phyloP scores from a whole-genome alignment of 2,888 invertebrate species.

The Drosophila lacicola region DNA sequence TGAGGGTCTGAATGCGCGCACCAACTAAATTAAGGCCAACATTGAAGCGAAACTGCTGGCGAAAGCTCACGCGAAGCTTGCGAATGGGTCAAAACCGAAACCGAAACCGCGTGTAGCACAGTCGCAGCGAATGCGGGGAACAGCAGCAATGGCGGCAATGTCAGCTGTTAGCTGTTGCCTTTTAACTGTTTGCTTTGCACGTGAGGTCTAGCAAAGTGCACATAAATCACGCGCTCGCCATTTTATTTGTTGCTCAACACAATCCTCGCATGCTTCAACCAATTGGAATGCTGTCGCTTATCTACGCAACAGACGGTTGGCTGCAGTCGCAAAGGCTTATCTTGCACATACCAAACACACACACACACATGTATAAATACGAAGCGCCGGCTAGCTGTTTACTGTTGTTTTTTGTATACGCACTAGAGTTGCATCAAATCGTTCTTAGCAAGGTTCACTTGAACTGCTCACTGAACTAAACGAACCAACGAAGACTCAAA shows the following conservation, averaged over 20 bases:
- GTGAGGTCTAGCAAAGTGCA: constrained; percentile 45
- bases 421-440: constrained; percentile 5
- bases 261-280: constrained; percentile 39
- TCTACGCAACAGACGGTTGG: constrained; percentile 57
- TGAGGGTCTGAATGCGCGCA: constrained; percentile 67
- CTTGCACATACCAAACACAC: constrained; percentile 10
- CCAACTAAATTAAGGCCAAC: constrained; percentile 76
- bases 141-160: constrained; percentile 45
- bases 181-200: constrained; percentile 50
- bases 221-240: constrained; percentile 57
- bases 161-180: constrained; percentile 51
- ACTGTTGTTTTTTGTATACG: constrained; percentile 1
- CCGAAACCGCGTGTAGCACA: constrained; percentile 18
- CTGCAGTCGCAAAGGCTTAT: constrained; percentile 42
- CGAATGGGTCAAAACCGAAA: constrained; percentile 59
- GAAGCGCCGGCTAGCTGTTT: constrained; percentile 20
- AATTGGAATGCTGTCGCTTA: constrained; percentile 58
- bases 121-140: constrained; percentile 23
- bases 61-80: constrained; percentile 63
- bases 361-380: neutral
- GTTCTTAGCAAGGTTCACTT: neutral
- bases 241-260: constrained; percentile 20
- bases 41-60: constrained; percentile 55
- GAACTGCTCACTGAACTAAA: neutral
- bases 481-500: neutral